Evolutionary conservation across 30 jellyfish, hydroid and myxozoan species (phyloP).

Genomic region (Turritopsis rubra): DNA sequence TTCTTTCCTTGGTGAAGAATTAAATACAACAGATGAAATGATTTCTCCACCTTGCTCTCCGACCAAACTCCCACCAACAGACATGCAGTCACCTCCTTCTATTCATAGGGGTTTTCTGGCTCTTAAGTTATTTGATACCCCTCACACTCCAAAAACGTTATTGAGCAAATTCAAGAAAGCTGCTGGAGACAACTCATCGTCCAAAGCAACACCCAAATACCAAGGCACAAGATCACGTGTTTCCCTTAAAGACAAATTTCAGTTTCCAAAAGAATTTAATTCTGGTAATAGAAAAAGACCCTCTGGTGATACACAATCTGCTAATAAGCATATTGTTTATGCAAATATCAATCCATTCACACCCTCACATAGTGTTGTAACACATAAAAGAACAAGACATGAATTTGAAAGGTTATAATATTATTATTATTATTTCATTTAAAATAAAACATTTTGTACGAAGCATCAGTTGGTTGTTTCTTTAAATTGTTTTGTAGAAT

Average conservation of each 20-base stretch:
- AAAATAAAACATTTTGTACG: background rate
- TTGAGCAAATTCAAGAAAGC: constrained; percentile 58
- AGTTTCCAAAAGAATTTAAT: constrained; percentile 5
- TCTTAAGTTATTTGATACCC: constrained; percentile 67
- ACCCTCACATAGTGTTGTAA: constrained; percentile 52
- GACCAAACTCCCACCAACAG: constrained; percentile 26
- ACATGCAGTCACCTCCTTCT: constrained; percentile 81
- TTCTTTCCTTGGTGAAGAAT: constrained; percentile 50
- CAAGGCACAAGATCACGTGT: constrained; percentile 18
- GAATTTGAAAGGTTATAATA: constrained; percentile 45
- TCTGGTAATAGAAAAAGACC: constrained; percentile 49
- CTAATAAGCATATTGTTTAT: constrained; percentile 50
- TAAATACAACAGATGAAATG: constrained; percentile 37
- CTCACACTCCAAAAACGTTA: constrained; percentile 89
- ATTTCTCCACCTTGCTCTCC: constrained; percentile 68
- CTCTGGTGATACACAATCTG: constrained; percentile 43
- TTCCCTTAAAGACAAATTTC: constrained; percentile 41
- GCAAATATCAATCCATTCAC: constrained; percentile 88
- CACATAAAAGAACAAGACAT: constrained; percentile 58
- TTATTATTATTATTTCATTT: background rate
- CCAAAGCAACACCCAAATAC: background rate
- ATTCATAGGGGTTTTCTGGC: constrained; percentile 67
- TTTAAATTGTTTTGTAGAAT: no score
- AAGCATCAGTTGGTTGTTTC: no score
- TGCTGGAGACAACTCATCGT: background rate